These are phyloP conservation scores for Ictalurus punctatus DNA, from an alignment of 2,113 vertebrate species.

Conservation along the genomic window DNA sequence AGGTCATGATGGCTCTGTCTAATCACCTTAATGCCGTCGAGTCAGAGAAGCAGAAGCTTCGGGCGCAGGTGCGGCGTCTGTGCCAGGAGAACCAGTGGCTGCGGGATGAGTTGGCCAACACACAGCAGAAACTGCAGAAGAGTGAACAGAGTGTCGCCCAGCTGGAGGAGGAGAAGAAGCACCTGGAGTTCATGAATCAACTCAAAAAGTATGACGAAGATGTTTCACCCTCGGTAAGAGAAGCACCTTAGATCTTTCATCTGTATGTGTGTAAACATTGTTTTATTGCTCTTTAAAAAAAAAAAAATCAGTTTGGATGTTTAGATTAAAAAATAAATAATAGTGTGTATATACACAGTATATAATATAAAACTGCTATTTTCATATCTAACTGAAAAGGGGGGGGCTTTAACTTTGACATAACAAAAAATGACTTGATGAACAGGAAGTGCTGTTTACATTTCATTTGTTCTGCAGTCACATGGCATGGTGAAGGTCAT, in stretches of 20 bases:
- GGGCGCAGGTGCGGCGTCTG: slow-evolving; percentile 91
- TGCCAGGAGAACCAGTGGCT: slow-evolving; percentile 99
- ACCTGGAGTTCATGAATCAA: slow-evolving; percentile 98
- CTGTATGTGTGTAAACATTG: neutral
- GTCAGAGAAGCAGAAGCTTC: slow-evolving; percentile 97
- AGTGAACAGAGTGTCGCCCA: slow-evolving; percentile 96
- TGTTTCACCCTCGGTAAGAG: slow-evolving; percentile 79
- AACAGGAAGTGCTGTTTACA: no score
- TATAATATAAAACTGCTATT: no score
- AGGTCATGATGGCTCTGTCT: slow-evolving; percentile 99
- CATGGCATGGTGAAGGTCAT: no score
- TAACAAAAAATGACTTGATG: no score
- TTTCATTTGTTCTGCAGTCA: no score
- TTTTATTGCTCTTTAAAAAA: neutral
- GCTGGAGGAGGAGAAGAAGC: slow-evolving; percentile 98
- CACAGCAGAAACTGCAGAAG: slow-evolving; percentile 96
- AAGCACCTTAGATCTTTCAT: neutral
- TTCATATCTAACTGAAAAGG: no score
- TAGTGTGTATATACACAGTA: no score
- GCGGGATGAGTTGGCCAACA: slow-evolving; percentile 93
- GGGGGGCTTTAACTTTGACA: no score
- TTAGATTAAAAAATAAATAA: no score
- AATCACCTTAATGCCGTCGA: slow-evolving; percentile 95
- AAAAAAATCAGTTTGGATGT: neutral
- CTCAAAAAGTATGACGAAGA: slow-evolving; percentile 97